Evolutionary conservation across 2,888 invertebrate genomes (phyloP).

Genomic region (Zonitis immaculata): DNA sequence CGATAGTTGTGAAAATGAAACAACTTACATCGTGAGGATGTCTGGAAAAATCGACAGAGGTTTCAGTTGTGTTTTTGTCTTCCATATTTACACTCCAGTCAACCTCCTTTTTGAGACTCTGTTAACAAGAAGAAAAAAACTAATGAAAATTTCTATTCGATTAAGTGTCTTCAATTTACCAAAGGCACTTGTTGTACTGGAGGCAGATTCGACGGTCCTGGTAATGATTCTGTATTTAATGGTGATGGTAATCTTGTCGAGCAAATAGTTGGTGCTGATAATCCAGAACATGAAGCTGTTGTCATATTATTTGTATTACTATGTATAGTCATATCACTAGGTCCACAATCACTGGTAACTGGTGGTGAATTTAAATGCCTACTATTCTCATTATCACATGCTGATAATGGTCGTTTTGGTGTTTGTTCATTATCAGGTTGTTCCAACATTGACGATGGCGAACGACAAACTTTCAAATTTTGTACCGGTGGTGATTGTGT

Average conservation of each 20-base stretch:
- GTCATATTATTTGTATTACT: conserved; percentile 42
- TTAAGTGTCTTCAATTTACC: conserved; percentile 54
- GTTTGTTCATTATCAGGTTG: conserved; percentile 12
- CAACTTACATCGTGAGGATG: conserved; percentile 77
- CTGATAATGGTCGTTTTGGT: conserved; percentile 34
- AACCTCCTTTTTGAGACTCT: conserved; percentile 87
- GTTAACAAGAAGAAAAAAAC: conserved; percentile 27
- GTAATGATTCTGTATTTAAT: conserved; percentile 63
- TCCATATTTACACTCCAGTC: conserved; percentile 72
- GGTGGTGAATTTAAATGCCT: conserved; percentile 25
- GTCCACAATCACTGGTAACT: conserved; percentile 46
- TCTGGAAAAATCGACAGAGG: conserved; percentile 68
- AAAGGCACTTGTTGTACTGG: conserved; percentile 87
- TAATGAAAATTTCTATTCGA: neutral
- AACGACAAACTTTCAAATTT: conserved; percentile 30
- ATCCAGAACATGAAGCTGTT: conserved; percentile 41
- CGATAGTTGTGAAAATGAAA: too few relatives aligned
- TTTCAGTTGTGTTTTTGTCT: conserved; percentile 72
- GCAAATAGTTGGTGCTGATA: conserved; percentile 51
- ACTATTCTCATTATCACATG: conserved; percentile 1
- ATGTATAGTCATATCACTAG: conserved; percentile 55
- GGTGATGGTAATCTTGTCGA: conserved; percentile 59
- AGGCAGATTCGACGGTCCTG: conserved; percentile 79
- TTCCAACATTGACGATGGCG: conserved; percentile 20
- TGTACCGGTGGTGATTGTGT: conserved; percentile 24